Evolutionary conservation across 2,113 vertebrate genomes (phyloP), one percentile per base, ranked within the genome.

Genomic region (Haplotaxodon microlepis): DNA sequence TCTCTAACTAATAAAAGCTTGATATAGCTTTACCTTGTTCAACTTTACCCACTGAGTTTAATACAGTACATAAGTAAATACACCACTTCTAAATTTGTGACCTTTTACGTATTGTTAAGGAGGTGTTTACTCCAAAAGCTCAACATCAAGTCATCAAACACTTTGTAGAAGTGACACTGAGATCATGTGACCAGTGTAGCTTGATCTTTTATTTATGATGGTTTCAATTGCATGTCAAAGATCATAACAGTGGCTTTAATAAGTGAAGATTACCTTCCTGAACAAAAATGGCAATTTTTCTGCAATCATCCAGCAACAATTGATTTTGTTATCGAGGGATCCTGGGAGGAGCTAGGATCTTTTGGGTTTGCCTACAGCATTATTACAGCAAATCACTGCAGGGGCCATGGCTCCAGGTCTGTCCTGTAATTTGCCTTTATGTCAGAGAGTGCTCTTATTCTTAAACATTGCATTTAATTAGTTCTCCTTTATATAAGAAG

Each of bases 301-400:
- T 78, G 71, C 27, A 50, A 50, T 8, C 3, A 50, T 50, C 6
- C 71, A 78, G 24, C 42, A 50, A 50, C 42, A 5, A n/a, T 19
- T 12, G 42, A 76, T 19, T 76, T 76, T 76, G 9, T 50, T 40
- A 42, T 73, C 2, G 21, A 17, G 21, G 38, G 38, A 66, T 0
- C 36, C 21, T 71, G 66, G 5, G 21, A 24, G 36, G 66, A 27
- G 3, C n/a, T 71, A 61, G 27, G 27, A 24, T 4, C n/a, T 14
- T 71, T 0, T 3, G 36, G 1, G 66, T 0, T 71, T 0, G 12
- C 66, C 38, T 42, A 24, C n/a, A 42, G 0, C 66, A 42, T 34
- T 4, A 17, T 0, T 63, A 31, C 16, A 17, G 6, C 29, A 34
- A 6, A 34, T 71, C 12, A 2, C 8, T 1, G 38, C 38, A 45